These are phyloP conservation scores for Drosophila insularis DNA, from an alignment of 1,140 invertebrate genomes.

Conservation along the genomic window DNA sequence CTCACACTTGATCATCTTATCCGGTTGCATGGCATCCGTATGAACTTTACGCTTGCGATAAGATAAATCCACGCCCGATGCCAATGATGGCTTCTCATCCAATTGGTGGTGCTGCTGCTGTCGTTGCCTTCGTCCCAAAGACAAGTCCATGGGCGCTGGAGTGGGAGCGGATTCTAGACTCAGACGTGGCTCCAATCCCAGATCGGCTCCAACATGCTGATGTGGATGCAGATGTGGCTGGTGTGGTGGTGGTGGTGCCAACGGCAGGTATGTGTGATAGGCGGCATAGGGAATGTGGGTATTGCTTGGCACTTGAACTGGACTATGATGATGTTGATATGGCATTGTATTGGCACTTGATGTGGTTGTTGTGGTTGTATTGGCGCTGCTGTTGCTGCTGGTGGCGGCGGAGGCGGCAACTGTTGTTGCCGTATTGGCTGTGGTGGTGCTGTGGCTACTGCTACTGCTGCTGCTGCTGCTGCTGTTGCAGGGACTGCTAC, in stretches of 20 bases:
- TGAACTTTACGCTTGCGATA: slow-evolving; percentile 72
- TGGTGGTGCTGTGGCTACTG: slow-evolving; percentile 15
- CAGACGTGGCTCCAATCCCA: background rate
- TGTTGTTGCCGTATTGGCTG: slow-evolving; percentile 1
- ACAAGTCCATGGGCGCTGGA: slow-evolving; percentile 72
- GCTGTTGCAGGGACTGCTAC: background rate
- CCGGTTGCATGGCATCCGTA: slow-evolving; percentile 32
- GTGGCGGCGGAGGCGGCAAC: background rate
- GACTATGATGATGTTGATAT: slow-evolving; percentile 31
- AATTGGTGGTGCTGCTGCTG: slow-evolving; percentile 44
- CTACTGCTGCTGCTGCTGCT: slow-evolving; percentile 18
- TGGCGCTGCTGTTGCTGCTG: slow-evolving; percentile 30
- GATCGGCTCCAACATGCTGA: background rate
- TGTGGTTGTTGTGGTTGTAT: slow-evolving; percentile 28
- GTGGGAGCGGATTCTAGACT: slow-evolving; percentile 42
- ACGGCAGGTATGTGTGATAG: slow-evolving; percentile 17
- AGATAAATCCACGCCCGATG: slow-evolving; percentile 64
- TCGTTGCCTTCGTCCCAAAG: slow-evolving; percentile 59
- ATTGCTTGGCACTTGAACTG: slow-evolving; percentile 40
- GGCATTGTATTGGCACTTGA: slow-evolving; percentile 58
- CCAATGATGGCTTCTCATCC: slow-evolving; percentile 24
- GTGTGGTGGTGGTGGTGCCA: slow-evolving; percentile 20
- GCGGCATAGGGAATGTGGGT: slow-evolving; percentile 27
- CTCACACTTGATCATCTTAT: slow-evolving; percentile 65
- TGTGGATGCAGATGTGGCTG: background rate